phyloP scores from a whole-genome alignment of 2,797 vertebrate species.

The Rhynchonycteris naso region DNA sequence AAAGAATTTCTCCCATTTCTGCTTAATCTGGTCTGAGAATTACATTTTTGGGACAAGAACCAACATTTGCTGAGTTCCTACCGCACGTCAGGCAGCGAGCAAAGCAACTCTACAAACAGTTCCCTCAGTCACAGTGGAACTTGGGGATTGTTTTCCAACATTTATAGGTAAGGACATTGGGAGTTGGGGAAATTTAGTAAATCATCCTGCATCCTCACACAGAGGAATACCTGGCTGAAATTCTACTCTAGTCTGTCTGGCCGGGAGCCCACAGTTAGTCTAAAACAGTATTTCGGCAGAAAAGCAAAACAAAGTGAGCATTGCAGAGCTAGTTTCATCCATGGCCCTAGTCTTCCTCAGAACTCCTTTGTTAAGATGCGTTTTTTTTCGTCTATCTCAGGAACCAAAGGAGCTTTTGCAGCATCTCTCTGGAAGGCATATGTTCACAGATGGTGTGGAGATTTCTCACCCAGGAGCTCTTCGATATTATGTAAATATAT shows the following conservation, averaged over 20 bases:
- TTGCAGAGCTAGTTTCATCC: neutral
- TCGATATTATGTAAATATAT: conserved; percentile 16
- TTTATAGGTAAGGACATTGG: neutral
- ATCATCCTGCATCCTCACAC: neutral
- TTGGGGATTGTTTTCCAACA: neutral
- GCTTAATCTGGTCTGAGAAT: conserved; percentile 19
- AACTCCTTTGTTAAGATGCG: neutral
- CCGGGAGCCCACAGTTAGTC: neutral
- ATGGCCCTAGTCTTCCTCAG: neutral
- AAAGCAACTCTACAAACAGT: neutral
- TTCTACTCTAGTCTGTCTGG: neutral
- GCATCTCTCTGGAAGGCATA: conserved; percentile 1
- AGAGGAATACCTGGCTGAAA: neutral
- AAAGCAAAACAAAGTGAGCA: neutral
- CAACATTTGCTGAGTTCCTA: neutral
- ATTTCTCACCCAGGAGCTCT: conserved; percentile 58
- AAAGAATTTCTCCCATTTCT: conserved; percentile 55
- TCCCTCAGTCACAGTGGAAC: neutral
- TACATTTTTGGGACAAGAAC: neutral
- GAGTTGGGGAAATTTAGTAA: neutral
- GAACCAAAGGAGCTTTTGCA: conserved; percentile 21
- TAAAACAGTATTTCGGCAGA: neutral
- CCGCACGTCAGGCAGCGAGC: neutral
- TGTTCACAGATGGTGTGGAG: conserved; percentile 15
- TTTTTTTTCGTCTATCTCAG: neutral